These are phyloP conservation scores for Ophioninae sp. DNA, from an alignment of 2,888 invertebrate genomes.

Conservation along the genomic window DNA sequence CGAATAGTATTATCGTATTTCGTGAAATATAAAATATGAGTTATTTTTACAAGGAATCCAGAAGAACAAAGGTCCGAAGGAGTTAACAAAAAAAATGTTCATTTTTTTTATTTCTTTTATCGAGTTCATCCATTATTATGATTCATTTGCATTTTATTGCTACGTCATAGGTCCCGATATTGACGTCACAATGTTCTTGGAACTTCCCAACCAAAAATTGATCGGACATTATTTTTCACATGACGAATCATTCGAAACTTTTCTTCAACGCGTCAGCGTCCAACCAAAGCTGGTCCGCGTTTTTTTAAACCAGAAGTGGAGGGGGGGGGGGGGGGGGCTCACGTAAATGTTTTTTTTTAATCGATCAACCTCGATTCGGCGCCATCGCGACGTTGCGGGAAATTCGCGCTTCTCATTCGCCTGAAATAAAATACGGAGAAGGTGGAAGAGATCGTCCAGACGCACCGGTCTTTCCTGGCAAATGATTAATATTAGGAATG, in stretches of 20 bases:
- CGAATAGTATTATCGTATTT: background rate
- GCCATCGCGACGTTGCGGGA: slow-evolving; percentile 3
- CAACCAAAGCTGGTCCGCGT: background rate
- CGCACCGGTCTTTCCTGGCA: slow-evolving; percentile 52
- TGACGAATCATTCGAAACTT: no score
- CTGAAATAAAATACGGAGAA: slow-evolving; percentile 24
- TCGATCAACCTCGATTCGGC: slow-evolving; percentile 34
- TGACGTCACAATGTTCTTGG: background rate
- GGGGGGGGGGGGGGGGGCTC: background rate
- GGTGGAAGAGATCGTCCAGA: slow-evolving; percentile 44
- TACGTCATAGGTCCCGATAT: background rate
- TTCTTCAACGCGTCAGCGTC: no score
- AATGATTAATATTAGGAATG: slow-evolving; percentile 66
- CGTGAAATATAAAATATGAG: background rate
- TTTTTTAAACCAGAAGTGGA: background rate
- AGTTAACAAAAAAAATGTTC: background rate
- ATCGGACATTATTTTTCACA: no score
- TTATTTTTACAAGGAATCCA: background rate
- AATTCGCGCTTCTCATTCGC: slow-evolving; percentile 20
- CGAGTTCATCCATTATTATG: background rate
- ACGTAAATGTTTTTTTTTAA: background rate
- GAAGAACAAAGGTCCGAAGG: background rate
- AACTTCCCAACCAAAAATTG: background rate
- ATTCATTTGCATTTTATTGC: background rate
- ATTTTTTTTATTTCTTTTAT: no score